Evolutionary conservation across 2,113 vertebrate species (phyloP).

Genomic region (Conger conger): DNA sequence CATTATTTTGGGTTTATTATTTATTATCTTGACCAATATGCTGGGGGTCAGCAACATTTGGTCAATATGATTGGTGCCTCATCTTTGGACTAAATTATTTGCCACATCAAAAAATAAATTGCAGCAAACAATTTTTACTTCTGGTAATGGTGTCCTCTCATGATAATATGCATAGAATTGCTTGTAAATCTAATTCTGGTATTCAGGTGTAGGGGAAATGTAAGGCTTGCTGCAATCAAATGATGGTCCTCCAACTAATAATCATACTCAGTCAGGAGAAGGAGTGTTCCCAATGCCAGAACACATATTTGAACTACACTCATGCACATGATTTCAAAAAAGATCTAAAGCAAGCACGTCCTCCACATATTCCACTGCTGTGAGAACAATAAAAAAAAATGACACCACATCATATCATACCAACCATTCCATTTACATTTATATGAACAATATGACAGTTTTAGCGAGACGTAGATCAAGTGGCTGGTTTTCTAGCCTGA

Average conservation of each 20-base stretch:
- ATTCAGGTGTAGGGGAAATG: background rate
- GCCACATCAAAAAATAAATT: background rate
- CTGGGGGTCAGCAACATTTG: background rate
- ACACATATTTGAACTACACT: too few species aligned
- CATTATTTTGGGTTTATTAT: background rate
- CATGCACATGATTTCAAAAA: too few species aligned
- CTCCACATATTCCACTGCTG: background rate
- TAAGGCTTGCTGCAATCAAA: background rate
- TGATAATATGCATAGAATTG: background rate
- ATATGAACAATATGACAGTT: background rate
- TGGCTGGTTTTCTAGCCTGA: background rate
- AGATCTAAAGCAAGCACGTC: too few species aligned
- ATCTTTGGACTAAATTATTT: background rate
- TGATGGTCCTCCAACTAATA: background rate
- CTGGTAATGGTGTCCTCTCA: background rate
- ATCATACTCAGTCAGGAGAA: background rate
- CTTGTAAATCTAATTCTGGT: background rate
- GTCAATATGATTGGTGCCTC: background rate
- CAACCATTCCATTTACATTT: conserved; percentile 5
- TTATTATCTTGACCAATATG: background rate
- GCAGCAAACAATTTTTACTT: background rate
- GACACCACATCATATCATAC: background rate
- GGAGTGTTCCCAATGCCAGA: background rate
- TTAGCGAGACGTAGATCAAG: background rate
- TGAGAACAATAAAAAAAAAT: background rate